Conservation (phyloP, 2,888 invertebrate species). For the Morinoia aosen region DNA sequence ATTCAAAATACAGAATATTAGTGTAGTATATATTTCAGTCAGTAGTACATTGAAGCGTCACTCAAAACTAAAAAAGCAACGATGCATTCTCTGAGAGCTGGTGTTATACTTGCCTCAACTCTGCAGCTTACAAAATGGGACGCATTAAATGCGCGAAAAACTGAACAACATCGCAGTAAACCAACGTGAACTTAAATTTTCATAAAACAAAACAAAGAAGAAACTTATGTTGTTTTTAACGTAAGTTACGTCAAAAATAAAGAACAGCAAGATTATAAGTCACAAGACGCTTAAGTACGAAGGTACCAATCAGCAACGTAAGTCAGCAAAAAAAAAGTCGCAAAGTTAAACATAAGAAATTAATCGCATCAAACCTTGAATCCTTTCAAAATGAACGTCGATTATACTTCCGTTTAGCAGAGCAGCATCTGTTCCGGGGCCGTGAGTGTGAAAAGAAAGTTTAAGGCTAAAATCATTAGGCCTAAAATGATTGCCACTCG, state of each 20-base stretch:
- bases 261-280: not conserved
- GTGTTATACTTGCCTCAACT: not conserved
- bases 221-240: not conserved
- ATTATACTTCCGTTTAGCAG: not conserved
- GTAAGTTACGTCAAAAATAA: not conserved
- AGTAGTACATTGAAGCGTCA: conserved; percentile 2
- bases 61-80: conserved; percentile 10
- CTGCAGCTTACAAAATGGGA: not conserved
- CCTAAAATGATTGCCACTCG: not conserved
- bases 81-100: not conserved
- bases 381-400: not conserved
- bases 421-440: not conserved
- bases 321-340: not conserved
- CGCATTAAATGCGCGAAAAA: not conserved
- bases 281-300: not conserved
- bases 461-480: not conserved
- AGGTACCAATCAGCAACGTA: too few relatives aligned
- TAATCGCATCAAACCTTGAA: not conserved
- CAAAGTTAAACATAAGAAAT: not conserved
- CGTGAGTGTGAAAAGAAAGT: not conserved
- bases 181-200: not conserved
- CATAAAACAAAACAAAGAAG: not conserved
- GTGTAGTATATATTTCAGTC: conserved; percentile 12
- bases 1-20: not conserved
- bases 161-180: too few relatives aligned